phyloP scores from a whole-genome alignment of 2,888 invertebrate species.

The Xestia c-nigrum region DNA sequence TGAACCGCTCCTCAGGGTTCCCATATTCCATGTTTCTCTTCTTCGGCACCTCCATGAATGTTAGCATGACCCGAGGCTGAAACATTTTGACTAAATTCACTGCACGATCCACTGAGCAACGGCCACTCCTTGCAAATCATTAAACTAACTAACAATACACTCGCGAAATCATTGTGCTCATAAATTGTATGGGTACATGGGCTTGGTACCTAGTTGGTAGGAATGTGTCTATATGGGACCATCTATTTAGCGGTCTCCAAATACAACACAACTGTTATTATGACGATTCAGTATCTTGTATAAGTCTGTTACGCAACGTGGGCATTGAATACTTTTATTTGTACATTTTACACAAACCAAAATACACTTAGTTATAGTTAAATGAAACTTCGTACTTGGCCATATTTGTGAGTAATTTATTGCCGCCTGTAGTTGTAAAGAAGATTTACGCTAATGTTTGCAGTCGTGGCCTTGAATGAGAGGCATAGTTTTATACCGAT shows the following conservation, averaged over 20 bases:
- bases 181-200: slow-evolving; percentile 47
- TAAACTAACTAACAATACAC: slow-evolving; percentile 65
- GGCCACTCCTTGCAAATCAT: slow-evolving; percentile 63
- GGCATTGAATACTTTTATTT: neutral
- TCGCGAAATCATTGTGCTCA: slow-evolving; percentile 63
- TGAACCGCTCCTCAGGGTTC: slow-evolving; percentile 52
- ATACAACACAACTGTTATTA: slow-evolving; percentile 33
- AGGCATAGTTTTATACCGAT: neutral
- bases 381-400: neutral
- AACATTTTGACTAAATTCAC: slow-evolving; percentile 64
- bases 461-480: slow-evolving; percentile 33
- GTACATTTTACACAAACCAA: neutral
- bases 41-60: slow-evolving; percentile 64
- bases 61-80: slow-evolving; percentile 67
- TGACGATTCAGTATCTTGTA: slow-evolving; percentile 27
- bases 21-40: slow-evolving; percentile 37
- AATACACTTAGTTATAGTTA: neutral
- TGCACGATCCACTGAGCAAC: slow-evolving; percentile 52
- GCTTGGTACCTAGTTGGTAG: slow-evolving; percentile 39
- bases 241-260: slow-evolving; percentile 28
- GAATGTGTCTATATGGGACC: slow-evolving; percentile 26
- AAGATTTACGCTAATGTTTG: neutral
- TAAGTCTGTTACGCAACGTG: neutral
- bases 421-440: neutral
- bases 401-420: neutral